Base-by-base conservation (phyloP, 2,797 vertebrate species). In the Chromobotia macracanthus region DNA sequence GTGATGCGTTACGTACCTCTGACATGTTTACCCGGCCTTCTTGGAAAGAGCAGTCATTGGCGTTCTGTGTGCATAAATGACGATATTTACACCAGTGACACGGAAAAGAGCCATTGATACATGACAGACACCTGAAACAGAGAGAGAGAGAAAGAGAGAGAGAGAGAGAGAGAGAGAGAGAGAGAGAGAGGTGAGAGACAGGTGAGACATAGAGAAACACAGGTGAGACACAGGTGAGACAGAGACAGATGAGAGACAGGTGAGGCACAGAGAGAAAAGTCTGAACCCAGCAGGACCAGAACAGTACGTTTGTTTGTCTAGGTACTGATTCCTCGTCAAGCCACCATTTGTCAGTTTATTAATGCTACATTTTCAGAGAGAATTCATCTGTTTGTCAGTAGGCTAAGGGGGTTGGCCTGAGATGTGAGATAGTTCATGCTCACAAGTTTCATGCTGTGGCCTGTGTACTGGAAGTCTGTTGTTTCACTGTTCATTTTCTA, bases 71-170 rank as follows among this genome's bases (percentile, higher is more conserved):
- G 87, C 97, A 99, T 88, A 98, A 93, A 75, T 99, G 97, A 5
- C 97, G 95, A 83, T 97, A 99, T 86, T 99, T 99, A 90, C 97
- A 99, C 97, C 97, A 99, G 90, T 99, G 97, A 87, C 97, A 99
- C 3, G 97, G 97, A 86, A 97, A 98, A 38, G 96, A 96, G 79
- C 97, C 96, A 0, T 96, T 97, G 70, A 99, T 97, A 25, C 97
- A 99, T 11, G 97, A 96, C 74, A 99, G 94, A 86, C 97, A 99
- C 83, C 97, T 99, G 85, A 6, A 71, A 46, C 13, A 64, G 3
- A 84, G 5, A 83, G 18, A 31, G 28, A 28, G 28, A 28, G 31
- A 31, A 5, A 31, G 31, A 38, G 13, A 79, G 50, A n/a, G 10
- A 28, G 3, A 28, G 41, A 3, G 10, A 50, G 2, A 11, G 61